phyloP scores from a whole-genome alignment of 2,888 invertebrate species.

The Plutella xylostella region DNA sequence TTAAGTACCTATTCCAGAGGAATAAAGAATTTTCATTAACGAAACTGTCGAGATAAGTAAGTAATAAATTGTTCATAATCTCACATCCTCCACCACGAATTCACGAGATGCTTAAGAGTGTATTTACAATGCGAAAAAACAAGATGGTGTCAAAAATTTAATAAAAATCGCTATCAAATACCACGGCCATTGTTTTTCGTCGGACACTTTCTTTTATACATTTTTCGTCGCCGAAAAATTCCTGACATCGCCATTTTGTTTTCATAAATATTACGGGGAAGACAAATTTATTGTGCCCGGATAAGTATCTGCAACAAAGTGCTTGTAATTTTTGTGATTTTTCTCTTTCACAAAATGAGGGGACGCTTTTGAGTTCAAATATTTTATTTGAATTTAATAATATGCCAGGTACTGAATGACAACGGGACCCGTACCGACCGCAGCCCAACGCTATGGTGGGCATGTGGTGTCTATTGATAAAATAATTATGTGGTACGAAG shows the following conservation, averaged over 20 bases:
- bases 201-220: constrained; percentile 14
- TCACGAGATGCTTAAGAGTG: too few relatives aligned
- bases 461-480: too few relatives aligned
- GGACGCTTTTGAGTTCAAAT: too few relatives aligned
- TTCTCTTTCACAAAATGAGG: too few relatives aligned
- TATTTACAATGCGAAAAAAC: neutral
- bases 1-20: neutral
- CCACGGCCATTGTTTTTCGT: constrained; percentile 7
- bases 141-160: constrained; percentile 3
- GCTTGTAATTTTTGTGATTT: constrained; percentile 48
- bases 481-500: too few relatives aligned
- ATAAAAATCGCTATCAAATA: constrained; percentile 4
- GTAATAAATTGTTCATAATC: too few relatives aligned
- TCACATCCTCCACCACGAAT: too few relatives aligned
- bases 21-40: neutral
- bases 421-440: too few relatives aligned
- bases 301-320: constrained; percentile 49
- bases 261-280: constrained; percentile 39
- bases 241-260: constrained; percentile 26
- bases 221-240: constrained; percentile 22
- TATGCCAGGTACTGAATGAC: too few relatives aligned
- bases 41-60: neutral
- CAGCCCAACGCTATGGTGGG: too few relatives aligned
- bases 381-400: too few relatives aligned
- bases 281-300: constrained; percentile 44